Evolutionary conservation across 2,113 vertebrate species (phyloP), one percentile per base, ranked within the genome.

Genomic region (Thamnophis sirtalis): DNA sequence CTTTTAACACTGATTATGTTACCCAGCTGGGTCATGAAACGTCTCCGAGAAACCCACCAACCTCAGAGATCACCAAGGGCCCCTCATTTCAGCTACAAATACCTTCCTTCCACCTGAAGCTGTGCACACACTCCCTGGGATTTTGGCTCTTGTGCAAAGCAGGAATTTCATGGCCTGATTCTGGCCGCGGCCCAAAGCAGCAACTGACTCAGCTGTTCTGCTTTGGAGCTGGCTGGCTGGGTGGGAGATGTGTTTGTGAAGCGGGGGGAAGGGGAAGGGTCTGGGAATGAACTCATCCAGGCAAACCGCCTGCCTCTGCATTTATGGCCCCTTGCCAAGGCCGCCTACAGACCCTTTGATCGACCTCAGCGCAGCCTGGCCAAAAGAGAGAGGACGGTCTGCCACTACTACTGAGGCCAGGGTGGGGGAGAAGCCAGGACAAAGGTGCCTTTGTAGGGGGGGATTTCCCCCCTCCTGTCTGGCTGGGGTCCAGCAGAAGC

Each of bases 401-500:
- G 55, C 73, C 91, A 94, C 53, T 5, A 0, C 0, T 0, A 9
- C n/a, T 33, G 60, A 9, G 9, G 68, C 11, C 26, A 11, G 63
- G n/a, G 63, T 48, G 56, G 11, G 54, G 54, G n/a, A 4, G 63
- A 15, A 4, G 15, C 84, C 21, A 86, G 91, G 92, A 95, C 93
- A 87, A 95, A 96, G 88, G 93, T 92, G 93, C 87, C 50, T 0
- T 89, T 93, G 17, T 91, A 92, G 91, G 94, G 94, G 38, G 89
- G 93, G 92, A 94, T 10, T 51, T 48, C 93, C 11, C 26, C 60
- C 60, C 28, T 94, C 92, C 86, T 90, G 0, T 93, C 93, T 87
- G 96, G 95, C 94, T 97, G 90, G 94, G 89, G 9, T 89, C 0
- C 0, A 89, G 91, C 91, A 63, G 89, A 94, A 94, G 93, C 91